A percentile compares a stretch with the other conserved stretches of the same genome.
phyloP scores from a whole-genome alignment of 2,888 invertebrate species.

The Phasia obesa region DNA sequence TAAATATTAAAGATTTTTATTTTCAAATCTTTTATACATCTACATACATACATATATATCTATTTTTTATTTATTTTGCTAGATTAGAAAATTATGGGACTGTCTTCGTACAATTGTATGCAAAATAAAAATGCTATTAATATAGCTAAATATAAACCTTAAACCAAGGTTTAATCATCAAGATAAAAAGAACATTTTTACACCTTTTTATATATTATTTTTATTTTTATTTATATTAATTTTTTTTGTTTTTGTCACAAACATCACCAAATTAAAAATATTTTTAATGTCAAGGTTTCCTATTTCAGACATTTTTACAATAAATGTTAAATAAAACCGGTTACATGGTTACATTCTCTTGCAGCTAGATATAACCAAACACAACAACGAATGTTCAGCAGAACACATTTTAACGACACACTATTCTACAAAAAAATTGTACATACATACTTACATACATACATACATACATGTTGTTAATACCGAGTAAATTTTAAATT shows the following conservation, averaged over 20 bases:
- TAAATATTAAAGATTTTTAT: no score
- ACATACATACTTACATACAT: no score
- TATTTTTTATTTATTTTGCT: not conserved
- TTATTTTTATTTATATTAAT: constrained; percentile 6
- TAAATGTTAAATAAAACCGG: constrained; percentile 57
- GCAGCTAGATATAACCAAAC: constrained; percentile 7
- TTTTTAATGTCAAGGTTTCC: constrained; percentile 69
- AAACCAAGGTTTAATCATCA: constrained; percentile 39
- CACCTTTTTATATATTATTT: constrained; percentile 31
- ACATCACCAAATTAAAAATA: constrained; percentile 53
- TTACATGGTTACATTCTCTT: constrained; percentile 39
- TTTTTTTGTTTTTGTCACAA: constrained; percentile 1
- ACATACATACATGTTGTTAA: constrained; percentile 46
- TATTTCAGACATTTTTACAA: constrained; percentile 50
- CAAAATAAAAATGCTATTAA: constrained; percentile 9
- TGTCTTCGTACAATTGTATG: constrained; percentile 3
- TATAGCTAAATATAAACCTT: constrained; percentile 46
- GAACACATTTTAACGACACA: constrained; percentile 15
- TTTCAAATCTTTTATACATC: no score
- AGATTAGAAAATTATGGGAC: not conserved
- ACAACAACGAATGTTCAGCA: constrained; percentile 13
- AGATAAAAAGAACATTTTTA: constrained; percentile 44
- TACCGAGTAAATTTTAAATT: constrained; percentile 38
- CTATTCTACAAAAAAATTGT: constrained; percentile 42
- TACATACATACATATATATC: no score